Base-by-base conservation (phyloP, 1,140 invertebrate species). In the Battus philenor region DNA sequence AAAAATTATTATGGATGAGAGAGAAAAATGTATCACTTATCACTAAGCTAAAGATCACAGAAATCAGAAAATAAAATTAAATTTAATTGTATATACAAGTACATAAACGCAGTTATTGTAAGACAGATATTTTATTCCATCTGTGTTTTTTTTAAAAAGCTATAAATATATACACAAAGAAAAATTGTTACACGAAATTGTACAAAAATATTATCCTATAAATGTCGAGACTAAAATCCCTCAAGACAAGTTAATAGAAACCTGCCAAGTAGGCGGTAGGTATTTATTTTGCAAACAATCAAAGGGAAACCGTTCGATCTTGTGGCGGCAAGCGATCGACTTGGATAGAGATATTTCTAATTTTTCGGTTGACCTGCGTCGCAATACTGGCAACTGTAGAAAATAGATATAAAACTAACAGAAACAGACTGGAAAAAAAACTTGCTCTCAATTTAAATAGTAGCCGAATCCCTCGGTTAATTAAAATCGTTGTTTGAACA, bases 321-420 rank as follows among this genome's bases (percentile, higher is more conserved):
- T 13, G 43, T 18, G 26, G 50, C 44, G 44, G 46, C 36, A 49
- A 59, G 43, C 66, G 66, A 65, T 68, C 57, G 66, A 43, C 46
- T 63, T 38, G 49, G 72, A 78, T 81, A 65, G 72, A 79, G 75
- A 78, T 80, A 68, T 81, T 78, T 81, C 70, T 76, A 76, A 81
- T 81, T 81, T 81, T 72, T 69, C 77, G 77, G 64, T 81, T 57
- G 74, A 73, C 60, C 64, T 65, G 62, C 59, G 47, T 48, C 59
- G 59, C 52, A 66, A 68, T 58, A 67, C 59, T 47, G 54, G 54
- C 52, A 47, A 54, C 52, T 63, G 61, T 61, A 60, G 59, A 67
- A 66, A 72, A 74, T 69, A 76, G 72, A 71, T 69, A 69, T 69
- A 73, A 74, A 69, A 61, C 61, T 56, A 62, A 59, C 56, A 66